Base-by-base conservation (phyloP, 2,888 invertebrate genomes). In the Eilema griseolum region DNA sequence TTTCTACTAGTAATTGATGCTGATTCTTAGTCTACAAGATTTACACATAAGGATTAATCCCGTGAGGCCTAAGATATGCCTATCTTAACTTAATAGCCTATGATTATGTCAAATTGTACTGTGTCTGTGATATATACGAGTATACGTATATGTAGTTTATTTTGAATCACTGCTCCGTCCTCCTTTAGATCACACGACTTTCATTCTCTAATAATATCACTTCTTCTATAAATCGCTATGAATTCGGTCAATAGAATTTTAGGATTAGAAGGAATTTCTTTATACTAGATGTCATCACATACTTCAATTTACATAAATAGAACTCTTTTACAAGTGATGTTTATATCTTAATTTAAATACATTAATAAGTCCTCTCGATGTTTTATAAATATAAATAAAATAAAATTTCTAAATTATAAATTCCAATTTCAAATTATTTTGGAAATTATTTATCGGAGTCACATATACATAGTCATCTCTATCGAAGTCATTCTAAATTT, bases 171-270 rank as follows among this genome's bases (percentile, higher is more conserved):
- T 14, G 41, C 41, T 41, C 11, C 41, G 7, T 20, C 23, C 37
- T 28, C 16, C 26, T 56, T 31, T 24, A 14, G 24, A 16, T 67
- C 31, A 56, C 31, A 52, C 23, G 56, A 63, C 37, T 57, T 52
- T n/a, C 24, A 61, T 14, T 52, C 24, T 24, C 57, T 69, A 57
- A 63, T 12, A 37, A 33, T 70, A 75, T 81, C 74, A 61, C 81
- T 84, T 82, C 83, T 69, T 76, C 71, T 79, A 83, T 75, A 83
- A 41, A 90, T 90, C 90, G 76, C 87, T 87, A 85, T 83, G 74
- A 90, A 89, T 90, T 90, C 90, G 70, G 77, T 85, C 66, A 61
- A 84, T 61, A 85, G 89, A 91, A 91, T 85, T 89, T 85, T 85
- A 87, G 88, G 89, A 91, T 90, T 82, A 82, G 77, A 85, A 83